Evolutionary conservation across 2,888 invertebrate genomes (phyloP).

Genomic region (Alloscopus bannaensis): DNA sequence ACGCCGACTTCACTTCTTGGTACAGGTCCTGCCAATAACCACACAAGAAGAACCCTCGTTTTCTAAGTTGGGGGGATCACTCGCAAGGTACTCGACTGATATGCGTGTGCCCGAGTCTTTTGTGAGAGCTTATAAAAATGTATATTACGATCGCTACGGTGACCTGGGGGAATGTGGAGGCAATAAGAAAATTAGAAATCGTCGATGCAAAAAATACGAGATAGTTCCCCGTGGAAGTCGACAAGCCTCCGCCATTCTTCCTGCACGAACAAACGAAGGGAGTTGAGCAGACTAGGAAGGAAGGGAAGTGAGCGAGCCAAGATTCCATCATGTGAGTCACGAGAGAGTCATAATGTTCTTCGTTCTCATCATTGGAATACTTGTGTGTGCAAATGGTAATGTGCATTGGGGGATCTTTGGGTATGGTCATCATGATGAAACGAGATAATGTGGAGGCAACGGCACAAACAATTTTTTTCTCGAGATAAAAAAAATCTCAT

Average conservation of each 20-base stretch:
- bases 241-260: not conserved
- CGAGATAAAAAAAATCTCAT: too few species aligned
- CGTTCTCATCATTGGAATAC: slow-evolving; percentile 24
- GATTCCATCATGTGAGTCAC: slow-evolving; percentile 50
- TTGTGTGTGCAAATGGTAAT: slow-evolving; percentile 48
- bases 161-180: not conserved
- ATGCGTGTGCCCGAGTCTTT: too few species aligned
- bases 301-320: slow-evolving; percentile 29
- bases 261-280: not conserved
- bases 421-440: slow-evolving; percentile 12
- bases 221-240: slow-evolving; percentile 79
- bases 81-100: too few species aligned
- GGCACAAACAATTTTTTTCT: too few species aligned
- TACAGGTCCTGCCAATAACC: slow-evolving; percentile 83
- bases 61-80: too few species aligned
- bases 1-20: slow-evolving; percentile 83
- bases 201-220: slow-evolving; percentile 69
- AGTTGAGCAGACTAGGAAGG: slow-evolving; percentile 4
- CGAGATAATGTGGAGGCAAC: slow-evolving; percentile 21
- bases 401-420: slow-evolving; percentile 34
- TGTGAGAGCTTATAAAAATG: too few species aligned
- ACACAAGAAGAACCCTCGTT: too few species aligned
- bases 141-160: not conserved
- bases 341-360: slow-evolving; percentile 44
- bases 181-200: slow-evolving; percentile 10